Evolutionary conservation across 2,888 invertebrate species (phyloP).

Genomic region (Drosophila atroscutellata): DNA sequence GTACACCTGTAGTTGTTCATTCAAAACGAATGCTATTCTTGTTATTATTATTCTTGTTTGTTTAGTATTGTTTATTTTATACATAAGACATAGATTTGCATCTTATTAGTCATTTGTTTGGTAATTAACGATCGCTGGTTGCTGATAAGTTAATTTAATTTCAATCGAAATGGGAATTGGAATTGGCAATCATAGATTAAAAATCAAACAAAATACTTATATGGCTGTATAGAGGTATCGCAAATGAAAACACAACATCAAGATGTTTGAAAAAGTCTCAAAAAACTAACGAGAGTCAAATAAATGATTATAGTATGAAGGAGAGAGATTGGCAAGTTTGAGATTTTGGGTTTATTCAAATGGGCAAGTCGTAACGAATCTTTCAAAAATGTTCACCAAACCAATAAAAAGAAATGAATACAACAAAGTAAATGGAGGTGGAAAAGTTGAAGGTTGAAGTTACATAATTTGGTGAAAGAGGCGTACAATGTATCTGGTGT

Average conservation of each 20-base stretch:
- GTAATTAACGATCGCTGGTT: slow-evolving; percentile 51
- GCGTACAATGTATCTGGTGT: slow-evolving; percentile 64
- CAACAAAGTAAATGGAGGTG: slow-evolving; percentile 50
- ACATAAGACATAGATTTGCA: slow-evolving; percentile 3
- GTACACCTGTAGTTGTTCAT: slow-evolving; percentile 40
- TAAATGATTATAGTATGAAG: slow-evolving; percentile 42
- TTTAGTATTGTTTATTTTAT: slow-evolving; percentile 27
- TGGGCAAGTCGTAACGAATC: slow-evolving; percentile 30
- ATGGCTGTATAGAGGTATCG: slow-evolving; percentile 53
- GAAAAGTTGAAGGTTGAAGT: slow-evolving; percentile 38
- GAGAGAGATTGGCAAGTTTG: slow-evolving; percentile 31
- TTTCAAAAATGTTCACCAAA: slow-evolving; percentile 22
- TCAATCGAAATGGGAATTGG: slow-evolving; percentile 34
- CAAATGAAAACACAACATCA: slow-evolving; percentile 83
- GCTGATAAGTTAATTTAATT: slow-evolving; percentile 33
- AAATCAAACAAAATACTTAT: slow-evolving; percentile 47
- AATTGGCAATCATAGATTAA: slow-evolving; percentile 35
- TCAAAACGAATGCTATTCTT: slow-evolving; percentile 15
- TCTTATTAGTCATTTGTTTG: slow-evolving; percentile 35
- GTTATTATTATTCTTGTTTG: slow-evolving; percentile 19
- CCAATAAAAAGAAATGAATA: slow-evolving; percentile 16
- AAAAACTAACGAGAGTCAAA: slow-evolving; percentile 73
- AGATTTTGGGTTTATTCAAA: slow-evolving; percentile 31
- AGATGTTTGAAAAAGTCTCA: slow-evolving; percentile 81
- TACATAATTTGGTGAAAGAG: slow-evolving; percentile 54